Conservation (phyloP, 2,797 vertebrate genomes). For the Helicolenus hilgendorfi region DNA sequence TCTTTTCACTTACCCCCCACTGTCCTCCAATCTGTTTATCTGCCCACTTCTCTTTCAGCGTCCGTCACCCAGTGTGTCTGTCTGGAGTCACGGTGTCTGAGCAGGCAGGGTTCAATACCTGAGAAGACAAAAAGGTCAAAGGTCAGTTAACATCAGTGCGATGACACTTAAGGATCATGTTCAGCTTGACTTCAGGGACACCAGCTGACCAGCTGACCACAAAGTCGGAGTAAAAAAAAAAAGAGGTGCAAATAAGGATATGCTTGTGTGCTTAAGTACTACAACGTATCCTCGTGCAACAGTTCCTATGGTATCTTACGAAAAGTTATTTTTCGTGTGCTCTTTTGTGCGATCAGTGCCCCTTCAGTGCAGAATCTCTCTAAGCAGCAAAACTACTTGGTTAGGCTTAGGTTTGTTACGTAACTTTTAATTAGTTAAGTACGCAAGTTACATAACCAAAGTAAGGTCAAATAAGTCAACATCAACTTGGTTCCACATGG, state of each 20-base stretch:
- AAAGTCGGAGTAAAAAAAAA: background rate
- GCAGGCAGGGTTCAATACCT: slow-evolving; percentile 71
- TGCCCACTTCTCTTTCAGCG: slow-evolving; percentile 14
- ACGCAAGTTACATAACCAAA: background rate
- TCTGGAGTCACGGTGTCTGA: slow-evolving; percentile 48
- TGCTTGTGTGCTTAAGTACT: background rate
- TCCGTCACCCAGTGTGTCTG: slow-evolving; percentile 29
- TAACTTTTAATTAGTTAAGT: background rate
- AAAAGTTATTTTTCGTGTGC: background rate
- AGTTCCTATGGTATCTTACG: background rate
- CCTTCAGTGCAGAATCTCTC: background rate
- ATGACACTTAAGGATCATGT: slow-evolving; percentile 44
- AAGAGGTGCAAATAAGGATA: background rate
- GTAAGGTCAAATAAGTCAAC: background rate
- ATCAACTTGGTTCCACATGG: background rate
- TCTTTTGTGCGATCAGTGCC: background rate
- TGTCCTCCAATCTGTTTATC: slow-evolving; percentile 51
- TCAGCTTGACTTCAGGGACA: slow-evolving; percentile 22
- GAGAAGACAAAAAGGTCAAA: slow-evolving; percentile 61
- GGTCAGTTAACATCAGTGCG: slow-evolving; percentile 22
- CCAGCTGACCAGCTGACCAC: background rate
- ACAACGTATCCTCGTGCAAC: background rate
- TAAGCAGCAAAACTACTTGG: background rate
- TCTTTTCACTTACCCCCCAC: slow-evolving; percentile 71
- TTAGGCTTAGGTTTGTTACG: background rate